Conservation (phyloP, 2,888 invertebrate species). For the Sturmia bella region DNA sequence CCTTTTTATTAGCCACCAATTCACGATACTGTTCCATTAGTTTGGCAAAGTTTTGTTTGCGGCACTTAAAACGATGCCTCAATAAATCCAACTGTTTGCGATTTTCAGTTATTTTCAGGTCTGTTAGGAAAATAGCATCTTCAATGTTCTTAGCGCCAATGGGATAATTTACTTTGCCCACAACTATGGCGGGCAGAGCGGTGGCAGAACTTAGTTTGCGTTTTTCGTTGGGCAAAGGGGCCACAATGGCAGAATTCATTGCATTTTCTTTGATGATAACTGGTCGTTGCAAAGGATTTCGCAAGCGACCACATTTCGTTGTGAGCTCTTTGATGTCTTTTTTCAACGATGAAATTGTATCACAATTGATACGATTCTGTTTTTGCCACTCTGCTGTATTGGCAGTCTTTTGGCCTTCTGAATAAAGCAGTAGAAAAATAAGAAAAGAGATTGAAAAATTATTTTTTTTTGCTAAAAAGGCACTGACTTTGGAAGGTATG, state of each 20-base stretch:
- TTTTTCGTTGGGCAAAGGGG: slow-evolving; percentile 68
- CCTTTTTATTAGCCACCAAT: slow-evolving; percentile 84
- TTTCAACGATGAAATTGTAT: slow-evolving; percentile 87
- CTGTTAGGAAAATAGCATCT: slow-evolving; percentile 84
- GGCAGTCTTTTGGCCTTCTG: slow-evolving; percentile 93
- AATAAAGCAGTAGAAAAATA: slow-evolving; percentile 60
- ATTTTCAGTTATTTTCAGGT: slow-evolving; percentile 86
- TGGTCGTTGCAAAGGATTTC: slow-evolving; percentile 79
- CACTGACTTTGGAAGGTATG: neutral
- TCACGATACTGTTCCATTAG: slow-evolving; percentile 85
- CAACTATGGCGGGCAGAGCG: slow-evolving; percentile 77
- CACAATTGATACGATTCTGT: slow-evolving; percentile 87
- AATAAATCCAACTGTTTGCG: slow-evolving; percentile 88
- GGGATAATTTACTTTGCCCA: slow-evolving; percentile 80
- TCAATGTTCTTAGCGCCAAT: slow-evolving; percentile 82
- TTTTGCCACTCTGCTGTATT: slow-evolving; percentile 91
- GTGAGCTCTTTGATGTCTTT: slow-evolving; percentile 87
- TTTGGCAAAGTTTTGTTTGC: slow-evolving; percentile 84
- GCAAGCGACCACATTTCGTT: slow-evolving; percentile 82
- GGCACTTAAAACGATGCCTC: slow-evolving; percentile 86
- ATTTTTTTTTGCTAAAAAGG: neutral
- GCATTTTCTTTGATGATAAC: slow-evolving; percentile 76
- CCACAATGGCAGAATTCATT: slow-evolving; percentile 61
- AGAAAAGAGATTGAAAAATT: neutral
- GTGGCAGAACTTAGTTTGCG: slow-evolving; percentile 55